Evolutionary conservation across 1,140 invertebrate genomes (phyloP), one percentile per base, ranked within the genome.

Genomic region (Anoplolepis gracilipes): DNA sequence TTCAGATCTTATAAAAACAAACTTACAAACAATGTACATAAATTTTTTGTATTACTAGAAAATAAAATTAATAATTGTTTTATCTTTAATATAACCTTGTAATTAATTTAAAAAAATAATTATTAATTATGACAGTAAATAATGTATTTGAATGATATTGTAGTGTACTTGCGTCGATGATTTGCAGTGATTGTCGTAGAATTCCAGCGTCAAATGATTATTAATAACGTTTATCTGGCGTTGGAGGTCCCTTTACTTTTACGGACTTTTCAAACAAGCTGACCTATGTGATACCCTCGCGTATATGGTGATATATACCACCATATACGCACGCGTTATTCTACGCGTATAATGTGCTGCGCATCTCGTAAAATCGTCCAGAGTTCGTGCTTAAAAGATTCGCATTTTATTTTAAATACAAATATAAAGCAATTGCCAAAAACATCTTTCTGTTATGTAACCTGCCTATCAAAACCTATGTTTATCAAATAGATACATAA

Each of bases 261-360:
- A 78, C 25, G 28, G 59, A 86, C 30, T 87, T 89, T 87, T 90
- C 75, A 39, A 19, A 61, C 42, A 22, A 76, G 30, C 33, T 87
- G 85, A 90, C 88, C 87, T 86, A 87, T 87, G 73, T 33, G 90
- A 91, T 91, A 91, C 81, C 88, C 90, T 90, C 78, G 28, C n/a
- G n/a, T n/a, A n/a, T n/a, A n/a, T n/a, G n/a, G n/a, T n/a, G n/a
- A n/a, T 62, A 90, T 49, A 49, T 76, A 79, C 72, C 81, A 82
- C 61, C 62, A 75, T 61, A 73, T 57, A 59, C 22, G 33, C 28
- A 13, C 39, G 6, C 1, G 16, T 67, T 61, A 22, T 42, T 53
- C 33, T 36, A 25, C 77, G 30, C 69, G 7, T 65, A 77, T 53
- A 39, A 49, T 28, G 30, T 46, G 55, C 1, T 11, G 42, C 72